These are phyloP conservation scores for Myotis davidii DNA, from an alignment of 2,113 vertebrate species.

Conservation along the genomic window DNA sequence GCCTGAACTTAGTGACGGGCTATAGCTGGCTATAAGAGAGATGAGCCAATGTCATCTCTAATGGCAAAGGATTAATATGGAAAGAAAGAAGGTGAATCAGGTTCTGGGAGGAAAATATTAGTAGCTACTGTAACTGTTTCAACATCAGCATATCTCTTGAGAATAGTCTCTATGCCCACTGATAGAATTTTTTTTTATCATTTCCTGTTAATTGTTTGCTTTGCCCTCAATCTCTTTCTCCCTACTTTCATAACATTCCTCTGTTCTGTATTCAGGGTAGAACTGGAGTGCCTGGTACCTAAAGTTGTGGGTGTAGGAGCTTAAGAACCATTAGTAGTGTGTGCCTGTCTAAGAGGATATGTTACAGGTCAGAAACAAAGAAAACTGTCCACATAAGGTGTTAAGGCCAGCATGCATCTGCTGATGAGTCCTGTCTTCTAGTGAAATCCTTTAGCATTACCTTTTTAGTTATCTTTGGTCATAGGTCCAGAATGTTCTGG, in stretches of 20 bases:
- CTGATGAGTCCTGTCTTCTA: neutral
- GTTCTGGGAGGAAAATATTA: neutral
- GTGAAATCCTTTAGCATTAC: neutral
- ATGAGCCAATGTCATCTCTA: neutral
- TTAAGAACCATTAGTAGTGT: neutral
- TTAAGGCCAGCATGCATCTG: neutral
- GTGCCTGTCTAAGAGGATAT: neutral
- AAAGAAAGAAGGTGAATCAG: neutral
- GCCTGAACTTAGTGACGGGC: neutral
- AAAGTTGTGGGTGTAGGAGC: neutral
- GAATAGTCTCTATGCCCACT: neutral
- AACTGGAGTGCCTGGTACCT: neutral
- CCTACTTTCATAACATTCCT: neutral
- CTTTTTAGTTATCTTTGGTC: neutral
- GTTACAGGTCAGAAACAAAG: neutral
- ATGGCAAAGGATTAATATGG: neutral
- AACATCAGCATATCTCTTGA: neutral
- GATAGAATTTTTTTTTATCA: neutral
- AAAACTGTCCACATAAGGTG: neutral
- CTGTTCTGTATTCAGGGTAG: neutral
- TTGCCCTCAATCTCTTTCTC: neutral
- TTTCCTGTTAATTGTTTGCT: neutral
- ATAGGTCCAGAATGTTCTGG: neutral
- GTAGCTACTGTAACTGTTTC: neutral
- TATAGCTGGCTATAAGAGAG: neutral